phyloP scores from a whole-genome alignment of 1,140 invertebrate species.

The Atta colombica region DNA sequence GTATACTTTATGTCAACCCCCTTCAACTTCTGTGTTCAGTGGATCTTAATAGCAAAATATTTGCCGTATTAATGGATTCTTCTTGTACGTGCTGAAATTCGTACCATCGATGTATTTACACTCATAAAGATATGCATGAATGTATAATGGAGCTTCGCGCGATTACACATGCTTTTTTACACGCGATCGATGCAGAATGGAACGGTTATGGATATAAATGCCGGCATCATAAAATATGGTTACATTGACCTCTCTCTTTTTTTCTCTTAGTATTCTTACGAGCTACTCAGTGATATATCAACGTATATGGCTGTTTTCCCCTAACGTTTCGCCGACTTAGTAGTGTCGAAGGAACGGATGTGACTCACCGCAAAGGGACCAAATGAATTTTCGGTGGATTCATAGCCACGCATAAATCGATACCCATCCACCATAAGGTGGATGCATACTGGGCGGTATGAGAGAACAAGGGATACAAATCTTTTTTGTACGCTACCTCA shows the following conservation, averaged over 20 bases:
- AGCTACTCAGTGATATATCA: slow-evolving; percentile 40
- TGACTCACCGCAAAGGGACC: slow-evolving; percentile 68
- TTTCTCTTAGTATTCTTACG: slow-evolving; percentile 57
- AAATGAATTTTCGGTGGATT: slow-evolving; percentile 63
- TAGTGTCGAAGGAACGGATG: slow-evolving; percentile 68
- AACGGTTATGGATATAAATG: slow-evolving; percentile 54
- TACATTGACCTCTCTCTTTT: slow-evolving; percentile 68
- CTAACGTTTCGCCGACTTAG: slow-evolving; percentile 48
- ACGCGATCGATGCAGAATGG: slow-evolving; percentile 46
- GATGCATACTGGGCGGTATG: neutral
- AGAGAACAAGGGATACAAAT: neutral
- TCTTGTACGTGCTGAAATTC: slow-evolving; percentile 51
- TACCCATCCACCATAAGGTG: slow-evolving; percentile 41
- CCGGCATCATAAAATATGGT: slow-evolving; percentile 66
- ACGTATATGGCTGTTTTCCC: slow-evolving; percentile 53
- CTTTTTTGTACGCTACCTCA: neutral
- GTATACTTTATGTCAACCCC: slow-evolving; percentile 51
- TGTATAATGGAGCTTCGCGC: neutral
- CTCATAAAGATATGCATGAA: slow-evolving; percentile 2
- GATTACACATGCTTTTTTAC: slow-evolving; percentile 46
- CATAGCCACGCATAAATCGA: slow-evolving; percentile 63
- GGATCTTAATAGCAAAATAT: slow-evolving; percentile 60
- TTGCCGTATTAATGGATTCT: slow-evolving; percentile 59
- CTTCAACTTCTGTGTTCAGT: neutral
- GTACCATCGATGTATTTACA: slow-evolving; percentile 45